A percentile compares a stretch with the other conserved stretches of the same genome.
Evolutionary conservation across 2,888 invertebrate genomes (phyloP).

Genomic region (Sphaerophoria rueppellii): DNA sequence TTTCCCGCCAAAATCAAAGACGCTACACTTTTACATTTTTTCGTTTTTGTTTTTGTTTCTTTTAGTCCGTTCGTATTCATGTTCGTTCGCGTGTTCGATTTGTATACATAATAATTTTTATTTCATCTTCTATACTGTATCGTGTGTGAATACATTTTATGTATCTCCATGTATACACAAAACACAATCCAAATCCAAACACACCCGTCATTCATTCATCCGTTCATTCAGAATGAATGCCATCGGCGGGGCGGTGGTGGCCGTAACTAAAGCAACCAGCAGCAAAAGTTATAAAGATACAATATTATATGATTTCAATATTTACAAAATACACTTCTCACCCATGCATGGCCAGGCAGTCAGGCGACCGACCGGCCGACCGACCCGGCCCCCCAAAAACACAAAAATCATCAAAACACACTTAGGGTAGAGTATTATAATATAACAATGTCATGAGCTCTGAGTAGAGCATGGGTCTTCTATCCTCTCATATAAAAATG

Average conservation of each 20-base stretch:
- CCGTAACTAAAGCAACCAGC: background rate
- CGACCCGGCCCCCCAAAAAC: slow-evolving; percentile 23
- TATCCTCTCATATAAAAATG: slow-evolving; percentile 9
- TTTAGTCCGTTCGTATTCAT: slow-evolving; percentile 35
- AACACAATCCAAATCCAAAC: slow-evolving; percentile 15
- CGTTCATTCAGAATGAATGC: slow-evolving; percentile 51
- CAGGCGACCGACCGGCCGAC: slow-evolving; percentile 26
- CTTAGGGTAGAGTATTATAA: slow-evolving; percentile 31
- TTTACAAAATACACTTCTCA: slow-evolving; percentile 54
- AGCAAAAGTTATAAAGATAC: slow-evolving; percentile 51
- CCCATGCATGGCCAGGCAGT: no score
- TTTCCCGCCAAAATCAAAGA: slow-evolving; percentile 71
- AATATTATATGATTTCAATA: slow-evolving; percentile 58
- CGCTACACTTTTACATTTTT: slow-evolving; percentile 56
- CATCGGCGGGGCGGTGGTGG: background rate
- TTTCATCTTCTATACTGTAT: slow-evolving; percentile 35
- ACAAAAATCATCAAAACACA: slow-evolving; percentile 57
- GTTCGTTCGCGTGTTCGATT: slow-evolving; percentile 57
- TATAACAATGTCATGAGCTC: slow-evolving; percentile 46
- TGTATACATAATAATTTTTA: slow-evolving; percentile 10
- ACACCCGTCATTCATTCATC: slow-evolving; percentile 57
- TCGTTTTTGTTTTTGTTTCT: slow-evolving; percentile 35
- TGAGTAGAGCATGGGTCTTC: slow-evolving; percentile 23
- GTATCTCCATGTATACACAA: background rate
- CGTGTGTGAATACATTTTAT: slow-evolving; percentile 40